A percentile compares a stretch with the other conserved stretches of the same genome.
These are phyloP conservation scores for Sylvicapra grimmia DNA, from an alignment of 2,113 vertebrate species.

Conservation along the genomic window DNA sequence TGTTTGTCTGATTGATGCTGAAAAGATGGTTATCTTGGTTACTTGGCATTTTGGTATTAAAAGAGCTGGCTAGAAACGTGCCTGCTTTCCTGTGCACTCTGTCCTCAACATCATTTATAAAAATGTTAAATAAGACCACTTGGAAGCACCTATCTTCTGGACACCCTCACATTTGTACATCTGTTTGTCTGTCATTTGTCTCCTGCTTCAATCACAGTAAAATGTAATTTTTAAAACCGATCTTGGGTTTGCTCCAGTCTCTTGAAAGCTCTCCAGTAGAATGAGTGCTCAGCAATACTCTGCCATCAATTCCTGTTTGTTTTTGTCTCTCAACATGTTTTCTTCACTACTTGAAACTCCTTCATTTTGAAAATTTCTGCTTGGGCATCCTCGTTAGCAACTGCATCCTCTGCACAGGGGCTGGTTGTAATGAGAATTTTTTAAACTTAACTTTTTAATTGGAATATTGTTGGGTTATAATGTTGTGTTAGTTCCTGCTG, in stretches of 20 bases:
- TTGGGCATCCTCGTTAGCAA: background rate
- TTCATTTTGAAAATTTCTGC: background rate
- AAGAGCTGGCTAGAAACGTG: background rate
- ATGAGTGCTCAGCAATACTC: background rate
- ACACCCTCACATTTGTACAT: background rate
- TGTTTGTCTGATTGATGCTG: slow-evolving; percentile 3
- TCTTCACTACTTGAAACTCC: background rate
- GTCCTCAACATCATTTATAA: slow-evolving; percentile 12
- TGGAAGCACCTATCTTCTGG: background rate
- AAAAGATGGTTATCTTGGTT: background rate
- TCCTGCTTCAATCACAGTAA: background rate
- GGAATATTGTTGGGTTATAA: background rate
- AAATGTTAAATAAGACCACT: slow-evolving; percentile 24
- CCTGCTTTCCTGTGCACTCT: background rate
- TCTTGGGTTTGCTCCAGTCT: background rate
- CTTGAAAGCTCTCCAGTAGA: background rate
- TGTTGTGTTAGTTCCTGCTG: background rate
- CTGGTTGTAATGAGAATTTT: background rate
- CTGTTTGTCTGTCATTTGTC: background rate
- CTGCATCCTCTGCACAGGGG: background rate
- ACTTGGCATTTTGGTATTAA: background rate
- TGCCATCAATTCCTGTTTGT: background rate
- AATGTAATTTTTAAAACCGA: background rate
- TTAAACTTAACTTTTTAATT: background rate
- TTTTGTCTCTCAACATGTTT: background rate